Evolutionary conservation across 2,113 vertebrate genomes (phyloP).

Genomic region (Narcine bancroftii): DNA sequence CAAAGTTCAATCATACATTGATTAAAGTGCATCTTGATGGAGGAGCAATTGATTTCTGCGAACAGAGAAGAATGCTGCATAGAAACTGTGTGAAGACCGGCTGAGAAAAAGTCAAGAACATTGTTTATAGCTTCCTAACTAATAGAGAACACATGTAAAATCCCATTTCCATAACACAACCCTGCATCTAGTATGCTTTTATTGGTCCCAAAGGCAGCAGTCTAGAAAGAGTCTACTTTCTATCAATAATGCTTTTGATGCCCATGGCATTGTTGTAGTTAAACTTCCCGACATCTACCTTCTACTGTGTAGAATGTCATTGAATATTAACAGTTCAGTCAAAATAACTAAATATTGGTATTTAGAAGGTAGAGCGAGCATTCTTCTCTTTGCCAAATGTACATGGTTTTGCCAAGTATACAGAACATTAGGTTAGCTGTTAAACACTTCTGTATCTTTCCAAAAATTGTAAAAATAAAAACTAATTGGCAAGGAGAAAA

Average conservation of each 20-base stretch:
- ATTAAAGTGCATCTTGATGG: not conserved
- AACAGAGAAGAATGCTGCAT: not conserved
- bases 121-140: slow-evolving; percentile 28
- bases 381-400: not conserved
- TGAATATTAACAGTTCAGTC: not conserved
- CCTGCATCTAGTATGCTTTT: not conserved
- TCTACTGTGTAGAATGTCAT: not conserved
- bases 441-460: not conserved
- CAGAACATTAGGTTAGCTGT: not conserved
- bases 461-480: not conserved
- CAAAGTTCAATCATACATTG: not conserved
- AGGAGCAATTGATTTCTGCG: not conserved
- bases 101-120: slow-evolving; percentile 25
- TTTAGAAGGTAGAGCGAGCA: not conserved
- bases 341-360: not conserved
- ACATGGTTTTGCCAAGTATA: not conserved
- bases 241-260: not conserved
- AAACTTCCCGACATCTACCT: not conserved
- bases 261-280: not conserved
- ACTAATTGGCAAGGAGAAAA: not conserved
- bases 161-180: slow-evolving; percentile 13
- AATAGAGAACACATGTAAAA: slow-evolving; percentile 31
- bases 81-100: not conserved
- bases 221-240: not conserved
- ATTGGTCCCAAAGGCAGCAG: not conserved